Evolutionary conservation across 2,113 vertebrate genomes (phyloP), one percentile per base, ranked within the genome.

Genomic region (Sapayoa aenigma): DNA sequence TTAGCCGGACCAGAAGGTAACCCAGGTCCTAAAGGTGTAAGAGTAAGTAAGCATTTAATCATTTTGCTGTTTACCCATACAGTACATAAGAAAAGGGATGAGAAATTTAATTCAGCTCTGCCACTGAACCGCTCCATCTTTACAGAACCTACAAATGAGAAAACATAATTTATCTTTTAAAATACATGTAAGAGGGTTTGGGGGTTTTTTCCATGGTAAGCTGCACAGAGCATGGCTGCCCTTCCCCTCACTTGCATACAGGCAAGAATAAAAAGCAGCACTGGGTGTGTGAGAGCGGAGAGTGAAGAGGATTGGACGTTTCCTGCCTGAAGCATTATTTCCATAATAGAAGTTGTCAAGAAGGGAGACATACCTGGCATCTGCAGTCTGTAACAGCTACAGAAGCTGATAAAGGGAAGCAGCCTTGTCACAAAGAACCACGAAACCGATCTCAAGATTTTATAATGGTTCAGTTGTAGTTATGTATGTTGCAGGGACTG

Each of bases 1-100:
- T 98, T 98, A 97, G 98, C 97, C 92, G 99, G 99, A 93, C 99
- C 99, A 79, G 98, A 99, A 98, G 99, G 99, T 97, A 98, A 98
- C 97, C 98, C 98, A 66, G 99, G 99, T 84, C 98, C 99, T 96
- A 99, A 99, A 98, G 99, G 99, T 97, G 85, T 98, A 84, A 97
- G 98, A 96, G 99, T 99, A 98, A 99, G 99, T 99, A 98, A 93
- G 58, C 82, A 47, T 79, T 96, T 86, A 50, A 83, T 72, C 35
- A 47, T 96, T 97, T 93, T 94, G 16, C 6, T 83, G 83, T 81
- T 81, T 46, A 49, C 16, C 19, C 15, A 41, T 35, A 37, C 1
- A 56, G 17, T 55, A 47, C 20, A 9, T 52, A 28, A 65, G 24
- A 68, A 73, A 73, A 37, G 4, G 19, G 15, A 20, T 50, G 68